Evolutionary conservation across 2,888 invertebrate species (phyloP), one percentile per base, ranked within the genome.

Genomic region (Temnothorax rugatulus): DNA sequence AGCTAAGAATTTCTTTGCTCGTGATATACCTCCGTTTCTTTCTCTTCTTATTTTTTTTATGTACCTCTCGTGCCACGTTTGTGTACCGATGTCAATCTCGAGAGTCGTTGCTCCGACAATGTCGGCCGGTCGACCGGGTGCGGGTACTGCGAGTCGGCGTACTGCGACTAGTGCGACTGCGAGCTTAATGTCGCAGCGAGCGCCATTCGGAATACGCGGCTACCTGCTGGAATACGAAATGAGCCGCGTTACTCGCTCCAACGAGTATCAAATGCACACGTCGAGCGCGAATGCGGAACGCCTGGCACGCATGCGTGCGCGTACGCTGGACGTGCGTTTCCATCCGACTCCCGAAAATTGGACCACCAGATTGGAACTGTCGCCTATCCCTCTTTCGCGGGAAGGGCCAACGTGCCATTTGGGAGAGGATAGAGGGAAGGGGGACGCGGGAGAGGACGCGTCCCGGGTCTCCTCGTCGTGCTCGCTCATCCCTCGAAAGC

Each of bases 201-300:
- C 29, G 29, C 13, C n/a, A n/a, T 44, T 47, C 34, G 44, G 34
- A 66, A 38, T 44, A 50, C 18, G 76, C 21, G 73, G 57, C 76
- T 87, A 91, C 89, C 91, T 90, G 89, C 89, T 88, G 88, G 91
- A 89, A 91, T 91, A 91, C 89, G 89, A 87, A 92, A 91, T 88
- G 86, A 84, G 64, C 29, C 86, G n/a, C 54, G 44, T 69, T 73
- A 73, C 57, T 63, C 73, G 71, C 63, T 64, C 38, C 44, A 38
- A 81, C 18, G 50, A 54, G 9, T 59, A 29, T 21, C 44, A 63
- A 61, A 25, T 63, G 34, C 29, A 25, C 18, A n/a, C n/a, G 47
- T 13, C 4, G 15, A 41, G 13, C n/a, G 34, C 25, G 44, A 47
- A 41, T 68, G 21, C 29, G 52, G 15, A 69, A 69, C 50, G 44